These are phyloP conservation scores for Hemithea aestivaria DNA, from an alignment of 2,888 invertebrate genomes.

Conservation along the genomic window DNA sequence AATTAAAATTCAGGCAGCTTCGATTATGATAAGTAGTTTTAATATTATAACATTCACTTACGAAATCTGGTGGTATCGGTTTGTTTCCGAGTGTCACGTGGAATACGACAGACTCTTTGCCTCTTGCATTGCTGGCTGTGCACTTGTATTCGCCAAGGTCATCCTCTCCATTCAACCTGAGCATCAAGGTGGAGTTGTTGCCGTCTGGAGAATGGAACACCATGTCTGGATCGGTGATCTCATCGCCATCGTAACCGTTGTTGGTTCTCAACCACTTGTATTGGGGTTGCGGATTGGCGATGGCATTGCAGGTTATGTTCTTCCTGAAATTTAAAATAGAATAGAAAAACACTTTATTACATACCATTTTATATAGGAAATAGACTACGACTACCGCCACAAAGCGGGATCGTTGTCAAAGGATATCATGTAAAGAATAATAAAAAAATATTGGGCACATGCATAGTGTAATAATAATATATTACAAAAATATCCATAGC, in stretches of 20 bases:
- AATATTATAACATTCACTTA: too few species aligned
- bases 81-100: conserved; percentile 60
- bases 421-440: too few species aligned
- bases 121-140: conserved; percentile 52
- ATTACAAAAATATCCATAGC: too few species aligned
- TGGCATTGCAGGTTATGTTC: conserved; percentile 61
- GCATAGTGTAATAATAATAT: too few species aligned
- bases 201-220: conserved; percentile 53
- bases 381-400: too few species aligned
- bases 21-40: too few species aligned
- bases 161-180: conserved; percentile 49
- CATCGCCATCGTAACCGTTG: conserved; percentile 36
- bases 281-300: conserved; percentile 56
- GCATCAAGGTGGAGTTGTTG: conserved; percentile 48
- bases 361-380: too few species aligned
- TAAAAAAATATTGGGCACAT: too few species aligned
- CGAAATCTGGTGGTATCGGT: conserved; percentile 58
- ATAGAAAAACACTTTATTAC: too few species aligned
- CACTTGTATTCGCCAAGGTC: conserved; percentile 62
- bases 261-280: conserved; percentile 53
- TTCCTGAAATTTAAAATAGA: conserved; percentile 64
- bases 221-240: conserved; percentile 51
- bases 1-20: too few species aligned
- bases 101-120: conserved; percentile 52
- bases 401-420: too few species aligned